phyloP scores from a whole-genome alignment of 2,888 invertebrate species.

The Reticulitermes lucifugus region DNA sequence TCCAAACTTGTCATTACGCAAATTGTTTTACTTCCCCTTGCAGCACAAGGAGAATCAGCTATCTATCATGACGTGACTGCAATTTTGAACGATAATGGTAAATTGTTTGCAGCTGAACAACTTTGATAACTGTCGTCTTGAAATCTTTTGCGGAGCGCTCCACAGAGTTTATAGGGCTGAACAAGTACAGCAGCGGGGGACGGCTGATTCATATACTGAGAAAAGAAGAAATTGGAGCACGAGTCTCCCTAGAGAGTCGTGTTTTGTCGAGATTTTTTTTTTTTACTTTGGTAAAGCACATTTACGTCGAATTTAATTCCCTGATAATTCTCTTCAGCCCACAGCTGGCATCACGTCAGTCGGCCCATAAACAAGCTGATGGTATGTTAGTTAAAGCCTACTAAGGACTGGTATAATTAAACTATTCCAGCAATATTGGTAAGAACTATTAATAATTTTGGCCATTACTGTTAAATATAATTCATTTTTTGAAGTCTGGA shows the following conservation, averaged over 20 bases:
- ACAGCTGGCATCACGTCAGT: too few relatives aligned
- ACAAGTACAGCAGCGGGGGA: not conserved
- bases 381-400: too few relatives aligned
- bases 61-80: constrained; percentile 32
- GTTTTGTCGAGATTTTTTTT: too few relatives aligned
- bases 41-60: not conserved
- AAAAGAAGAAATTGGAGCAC: not conserved
- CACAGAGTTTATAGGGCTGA: not conserved
- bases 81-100: constrained; percentile 24
- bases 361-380: too few relatives aligned
- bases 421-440: too few relatives aligned
- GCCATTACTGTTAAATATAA: too few relatives aligned
- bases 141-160: not conserved
- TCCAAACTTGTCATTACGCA: not conserved
- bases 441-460: too few relatives aligned
- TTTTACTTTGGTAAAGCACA: too few relatives aligned
- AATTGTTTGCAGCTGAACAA: constrained; percentile 16
- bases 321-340: too few relatives aligned
- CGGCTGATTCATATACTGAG: not conserved
- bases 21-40: not conserved
- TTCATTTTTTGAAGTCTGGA: too few relatives aligned
- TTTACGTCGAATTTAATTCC: too few relatives aligned
- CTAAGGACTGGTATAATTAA: too few relatives aligned
- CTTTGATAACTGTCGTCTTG: constrained; percentile 20
- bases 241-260: not conserved